phyloP scores from a whole-genome alignment of 2,888 invertebrate genomes.

The Entomobrya multifasciata region DNA sequence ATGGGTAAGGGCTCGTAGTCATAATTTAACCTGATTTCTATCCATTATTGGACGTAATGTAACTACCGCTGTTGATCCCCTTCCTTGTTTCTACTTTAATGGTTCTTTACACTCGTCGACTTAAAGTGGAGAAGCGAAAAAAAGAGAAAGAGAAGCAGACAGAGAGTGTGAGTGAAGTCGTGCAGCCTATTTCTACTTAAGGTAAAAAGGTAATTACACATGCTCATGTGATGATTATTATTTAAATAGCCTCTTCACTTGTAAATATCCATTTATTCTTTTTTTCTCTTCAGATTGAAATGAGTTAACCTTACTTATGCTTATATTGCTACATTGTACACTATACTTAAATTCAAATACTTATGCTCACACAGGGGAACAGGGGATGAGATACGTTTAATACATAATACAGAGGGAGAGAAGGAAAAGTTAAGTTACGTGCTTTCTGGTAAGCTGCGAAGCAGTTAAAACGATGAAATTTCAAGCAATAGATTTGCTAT shows the following conservation, averaged over 20 bases:
- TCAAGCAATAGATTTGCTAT: slow-evolving; percentile 34
- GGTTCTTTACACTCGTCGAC: slow-evolving; percentile 15
- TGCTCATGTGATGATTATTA: slow-evolving; percentile 63
- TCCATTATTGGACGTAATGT: slow-evolving; percentile 43
- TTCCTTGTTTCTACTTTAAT: slow-evolving; percentile 40
- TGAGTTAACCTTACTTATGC: no score
- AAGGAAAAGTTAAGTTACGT: no score
- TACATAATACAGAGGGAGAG: no score
- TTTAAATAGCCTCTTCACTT: slow-evolving; percentile 67
- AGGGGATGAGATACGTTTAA: no score
- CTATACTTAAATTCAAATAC: no score
- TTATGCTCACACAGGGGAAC: no score
- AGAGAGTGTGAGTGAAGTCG: slow-evolving; percentile 48
- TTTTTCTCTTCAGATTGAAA: slow-evolving; percentile 23
- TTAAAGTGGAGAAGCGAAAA: not conserved
- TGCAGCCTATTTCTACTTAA: slow-evolving; percentile 70
- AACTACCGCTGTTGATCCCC: slow-evolving; percentile 35
- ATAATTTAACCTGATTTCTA: slow-evolving; percentile 59
- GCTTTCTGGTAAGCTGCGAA: no score
- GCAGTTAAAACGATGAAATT: slow-evolving; percentile 27
- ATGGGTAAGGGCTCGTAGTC: slow-evolving; percentile 60
- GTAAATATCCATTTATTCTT: slow-evolving; percentile 52
- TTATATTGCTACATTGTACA: no score
- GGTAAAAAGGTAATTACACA: slow-evolving; percentile 70
- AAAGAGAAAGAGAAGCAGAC: slow-evolving; percentile 18